A percentile compares a stretch with the other conserved stretches of the same genome.
phyloP scores from a whole-genome alignment of 2,888 invertebrate genomes.

The Drosophila hamatofila region DNA sequence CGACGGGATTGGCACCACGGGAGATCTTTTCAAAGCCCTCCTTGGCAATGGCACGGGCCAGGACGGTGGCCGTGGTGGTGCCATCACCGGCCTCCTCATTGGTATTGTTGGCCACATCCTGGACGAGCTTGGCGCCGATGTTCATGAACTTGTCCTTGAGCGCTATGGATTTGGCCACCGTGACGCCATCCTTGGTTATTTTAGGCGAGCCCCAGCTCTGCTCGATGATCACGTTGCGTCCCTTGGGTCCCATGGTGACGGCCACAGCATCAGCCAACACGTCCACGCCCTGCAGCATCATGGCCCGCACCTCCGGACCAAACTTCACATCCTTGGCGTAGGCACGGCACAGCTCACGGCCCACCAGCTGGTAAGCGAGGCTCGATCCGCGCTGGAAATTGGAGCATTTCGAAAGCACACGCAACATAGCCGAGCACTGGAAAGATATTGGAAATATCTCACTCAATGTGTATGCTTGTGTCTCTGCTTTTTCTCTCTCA shows the following conservation, averaged over 20 bases:
- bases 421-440: slow-evolving; percentile 39
- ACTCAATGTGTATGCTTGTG: neutral
- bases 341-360: slow-evolving; percentile 85
- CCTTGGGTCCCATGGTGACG: slow-evolving; percentile 99
- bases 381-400: slow-evolving; percentile 85
- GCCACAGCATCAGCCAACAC: slow-evolving; percentile 99
- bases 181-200: slow-evolving; percentile 99
- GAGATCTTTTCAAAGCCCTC: slow-evolving; percentile 99
- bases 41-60: slow-evolving; percentile 98
- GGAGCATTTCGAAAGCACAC: slow-evolving; percentile 40
- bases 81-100: slow-evolving; percentile 99
- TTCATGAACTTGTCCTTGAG: slow-evolving; percentile 99
- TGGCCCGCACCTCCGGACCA: slow-evolving; percentile 97
- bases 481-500: too few species aligned
- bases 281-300: slow-evolving; percentile 99
- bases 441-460: too few species aligned
- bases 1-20: slow-evolving; percentile 98
- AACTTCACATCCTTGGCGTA: slow-evolving; percentile 98
- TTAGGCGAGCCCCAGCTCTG: slow-evolving; percentile 99
- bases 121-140: slow-evolving; percentile 98
- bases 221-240: slow-evolving; percentile 98
- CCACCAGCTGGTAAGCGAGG: slow-evolving; percentile 78
- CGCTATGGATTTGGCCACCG: slow-evolving; percentile 98
- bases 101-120: slow-evolving; percentile 99
- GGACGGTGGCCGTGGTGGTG: slow-evolving; percentile 98